Conservation (phyloP, 2,113 vertebrate genomes). For the Blennius ocellaris region DNA sequence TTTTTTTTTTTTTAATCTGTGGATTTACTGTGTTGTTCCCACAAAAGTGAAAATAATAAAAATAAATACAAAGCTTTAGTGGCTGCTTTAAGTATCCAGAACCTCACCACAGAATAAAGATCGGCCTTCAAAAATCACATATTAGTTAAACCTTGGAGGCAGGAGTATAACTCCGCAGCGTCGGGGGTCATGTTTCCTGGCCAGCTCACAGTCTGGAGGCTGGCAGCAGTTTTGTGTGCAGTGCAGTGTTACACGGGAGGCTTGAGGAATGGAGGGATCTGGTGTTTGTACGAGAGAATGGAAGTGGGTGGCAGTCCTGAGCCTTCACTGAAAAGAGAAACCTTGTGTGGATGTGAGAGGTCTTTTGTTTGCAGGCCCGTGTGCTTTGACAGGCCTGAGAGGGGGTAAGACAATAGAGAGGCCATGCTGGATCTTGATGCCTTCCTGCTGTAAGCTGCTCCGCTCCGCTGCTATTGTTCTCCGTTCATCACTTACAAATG, state of each 20-base stretch:
- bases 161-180: conserved; percentile 5
- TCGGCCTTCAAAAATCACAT: neutral
- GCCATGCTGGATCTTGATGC: conserved; percentile 15
- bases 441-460: conserved; percentile 15
- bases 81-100: neutral
- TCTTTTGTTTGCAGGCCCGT: conserved; percentile 56
- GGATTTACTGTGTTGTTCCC: too few relatives aligned
- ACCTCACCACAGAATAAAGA: neutral
- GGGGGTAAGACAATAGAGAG: conserved; percentile 49
- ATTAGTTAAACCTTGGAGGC: conserved; percentile 5
- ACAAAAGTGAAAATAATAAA: too few relatives aligned
- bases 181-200: conserved; percentile 28
- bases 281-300: conserved; percentile 35
- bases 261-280: conserved; percentile 30
- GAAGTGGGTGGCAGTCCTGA: conserved; percentile 44
- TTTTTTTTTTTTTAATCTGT: too few relatives aligned
- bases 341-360: conserved; percentile 33
- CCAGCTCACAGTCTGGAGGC: conserved; percentile 8
- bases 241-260: conserved; percentile 33
- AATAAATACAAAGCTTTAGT: too few relatives aligned
- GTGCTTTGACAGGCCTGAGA: conserved; percentile 73
- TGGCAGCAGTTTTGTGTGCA: neutral
- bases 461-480: conserved; percentile 10
- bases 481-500: conserved; percentile 24
- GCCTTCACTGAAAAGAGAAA: conserved; percentile 38